Evolutionary conservation across 1,140 invertebrate genomes (phyloP), one percentile per base, ranked within the genome.

Genomic region (Samia ricini): DNA sequence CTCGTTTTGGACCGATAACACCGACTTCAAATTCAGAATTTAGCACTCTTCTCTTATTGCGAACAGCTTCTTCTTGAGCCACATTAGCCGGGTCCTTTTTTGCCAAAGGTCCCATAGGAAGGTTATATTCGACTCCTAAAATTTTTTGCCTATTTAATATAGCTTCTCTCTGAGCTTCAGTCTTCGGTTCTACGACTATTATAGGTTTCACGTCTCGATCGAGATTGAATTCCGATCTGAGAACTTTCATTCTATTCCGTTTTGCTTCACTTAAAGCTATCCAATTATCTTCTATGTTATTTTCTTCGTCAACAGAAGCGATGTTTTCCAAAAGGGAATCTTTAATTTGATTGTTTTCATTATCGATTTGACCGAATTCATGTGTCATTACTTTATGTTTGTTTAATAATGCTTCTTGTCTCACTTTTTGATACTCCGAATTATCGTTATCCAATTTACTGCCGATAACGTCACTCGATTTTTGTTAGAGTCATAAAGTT

Each of bases 331-430:
- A 19, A 6, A 72, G 69, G 1, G 56, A 24, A 61, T 69, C 56
- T 52, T 74, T 79, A 3, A 78, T 49, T 63, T 71, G 62, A 79
- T 89, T 89, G 61, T 89, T 85, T 23, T 89, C 79, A 24, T 61
- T 72, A 56, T 87, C 86, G 2, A 65, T 77, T 50, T 77, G 73
- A 20, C 79, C 81, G 60, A 87, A 89, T 69, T 90, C 88, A 55
- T 90, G 83, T 0, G 77, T 24, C 81, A 91, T 81, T 0, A 90
- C 84, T 63, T 88, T 91, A 36, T 83, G 72, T 71, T 87, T 90
- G 63, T 91, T 91, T 36, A 76, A 69, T 0, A 85, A 49, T 4
- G 89, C 89, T 65, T 89, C 83, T 55, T 83, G 71, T 60, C 74
- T 77, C 20, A 59, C 73, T 67, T 79, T 77, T 7, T 81, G 60